Conservation (phyloP, 2,113 vertebrate species). For the Boulengeromyrus knoepffleri region DNA sequence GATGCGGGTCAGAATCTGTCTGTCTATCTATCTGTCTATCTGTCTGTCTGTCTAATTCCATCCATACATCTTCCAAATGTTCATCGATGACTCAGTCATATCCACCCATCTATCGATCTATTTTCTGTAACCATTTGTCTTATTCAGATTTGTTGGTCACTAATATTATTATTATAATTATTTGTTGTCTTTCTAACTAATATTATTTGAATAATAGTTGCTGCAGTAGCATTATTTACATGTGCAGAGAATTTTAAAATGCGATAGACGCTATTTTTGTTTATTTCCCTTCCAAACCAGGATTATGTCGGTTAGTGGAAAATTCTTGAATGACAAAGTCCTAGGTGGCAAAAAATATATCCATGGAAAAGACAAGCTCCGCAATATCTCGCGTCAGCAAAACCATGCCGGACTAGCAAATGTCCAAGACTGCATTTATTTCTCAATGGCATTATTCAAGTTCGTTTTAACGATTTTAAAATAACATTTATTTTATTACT, state of each 20-base stretch:
- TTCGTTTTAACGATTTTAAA: background rate
- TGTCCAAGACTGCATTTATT: background rate
- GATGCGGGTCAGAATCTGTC: background rate
- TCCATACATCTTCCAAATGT: background rate
- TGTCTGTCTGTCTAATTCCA: background rate
- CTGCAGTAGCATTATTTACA: background rate
- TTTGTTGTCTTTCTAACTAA: background rate
- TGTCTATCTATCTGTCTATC: background rate
- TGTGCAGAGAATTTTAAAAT: background rate
- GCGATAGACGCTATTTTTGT: background rate
- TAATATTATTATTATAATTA: background rate
- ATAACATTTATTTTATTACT: background rate
- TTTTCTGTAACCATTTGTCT: background rate
- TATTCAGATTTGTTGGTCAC: background rate
- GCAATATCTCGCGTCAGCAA: background rate
- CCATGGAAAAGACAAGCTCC: background rate
- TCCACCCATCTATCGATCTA: background rate
- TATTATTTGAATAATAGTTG: background rate
- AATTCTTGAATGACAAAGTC: background rate
- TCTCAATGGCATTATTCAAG: background rate
- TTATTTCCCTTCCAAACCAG: no score
- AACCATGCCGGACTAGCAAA: background rate
- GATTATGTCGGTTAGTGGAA: background rate
- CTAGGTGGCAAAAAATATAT: background rate
- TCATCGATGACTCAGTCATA: background rate